Base-by-base conservation (phyloP, 2,888 invertebrate species). In the Andrena praecox region DNA sequence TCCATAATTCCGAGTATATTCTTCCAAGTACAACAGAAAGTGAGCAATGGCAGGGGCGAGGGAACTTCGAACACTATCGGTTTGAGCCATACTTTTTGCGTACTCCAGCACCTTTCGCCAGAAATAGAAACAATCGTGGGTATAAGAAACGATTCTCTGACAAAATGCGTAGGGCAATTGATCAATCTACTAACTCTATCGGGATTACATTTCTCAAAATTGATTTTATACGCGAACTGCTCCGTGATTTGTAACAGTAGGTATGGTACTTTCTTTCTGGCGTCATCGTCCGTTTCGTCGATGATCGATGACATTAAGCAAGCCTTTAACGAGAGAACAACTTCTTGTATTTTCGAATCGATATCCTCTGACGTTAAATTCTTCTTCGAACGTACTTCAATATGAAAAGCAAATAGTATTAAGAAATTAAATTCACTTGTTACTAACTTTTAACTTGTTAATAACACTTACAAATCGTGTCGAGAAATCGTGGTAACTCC, bases 401-500 rank as follows among this genome's bases (percentile, higher is more conserved):
- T 20, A 16, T 24, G 10, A 54, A 68, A 48, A 48, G 4, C 33
- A 48, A 35, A 31, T 31, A n/a, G 12, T 60, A 20, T 10, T 35
- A 42, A 29, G 2, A 8, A 24, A 69, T 10, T 0, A 42, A 8
- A 20, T 33, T 33, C 54, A 0, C n/a, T 24, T 0, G 27, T 42
- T 42, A 31, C 12, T 35, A 29, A 54, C 5, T 2, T n/a, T 1
- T 20, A 24, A 50, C 31, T 6, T 2, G 31, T 20, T 20, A 71
- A 35, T 42, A 59, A 80, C 35, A 92, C 93, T 88, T 93, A 95
- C 95, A 93, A 59, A 94, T 91, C 83, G 89, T 89, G 67, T 89
- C 87, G 20, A 95, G 90, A 90, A 95, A 95, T 5, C 87, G 85
- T 6, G 92, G 79, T 3, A 95, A 90, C 85, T 94, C 93, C 74